Conservation (phyloP, 2,797 vertebrate genomes). For the Alca torda region DNA sequence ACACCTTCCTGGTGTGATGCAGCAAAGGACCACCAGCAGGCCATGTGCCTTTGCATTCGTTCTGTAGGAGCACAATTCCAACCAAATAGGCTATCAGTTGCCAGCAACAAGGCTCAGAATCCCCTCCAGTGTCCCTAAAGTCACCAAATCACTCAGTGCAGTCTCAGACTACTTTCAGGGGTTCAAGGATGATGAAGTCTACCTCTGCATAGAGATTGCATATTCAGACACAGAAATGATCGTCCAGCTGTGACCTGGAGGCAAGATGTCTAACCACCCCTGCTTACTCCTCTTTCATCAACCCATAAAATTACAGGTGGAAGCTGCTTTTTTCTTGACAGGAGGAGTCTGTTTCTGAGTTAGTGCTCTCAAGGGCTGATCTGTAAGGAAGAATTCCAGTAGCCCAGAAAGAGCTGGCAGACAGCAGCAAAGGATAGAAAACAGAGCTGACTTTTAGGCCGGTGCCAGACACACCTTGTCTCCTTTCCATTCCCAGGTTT, state of each 20-base stretch:
- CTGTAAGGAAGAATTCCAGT: background rate
- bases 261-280: background rate
- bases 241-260: background rate
- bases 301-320: background rate
- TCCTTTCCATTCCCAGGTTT: background rate
- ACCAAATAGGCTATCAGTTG: background rate
- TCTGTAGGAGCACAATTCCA: background rate
- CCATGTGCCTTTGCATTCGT: background rate
- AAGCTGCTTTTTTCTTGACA: background rate
- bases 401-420: background rate
- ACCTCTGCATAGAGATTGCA: background rate
- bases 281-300: background rate
- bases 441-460: background rate
- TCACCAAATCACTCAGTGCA: background rate
- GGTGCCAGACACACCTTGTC: background rate
- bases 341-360: background rate
- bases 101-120: background rate
- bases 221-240: background rate
- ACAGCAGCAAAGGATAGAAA: background rate
- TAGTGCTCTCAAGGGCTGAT: background rate
- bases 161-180: background rate
- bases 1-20: background rate
- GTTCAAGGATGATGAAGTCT: background rate
- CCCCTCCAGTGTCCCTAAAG: background rate
- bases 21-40: background rate